Conservation (phyloP, 1,140 invertebrate genomes). For the Rhagoletis pomonella region DNA sequence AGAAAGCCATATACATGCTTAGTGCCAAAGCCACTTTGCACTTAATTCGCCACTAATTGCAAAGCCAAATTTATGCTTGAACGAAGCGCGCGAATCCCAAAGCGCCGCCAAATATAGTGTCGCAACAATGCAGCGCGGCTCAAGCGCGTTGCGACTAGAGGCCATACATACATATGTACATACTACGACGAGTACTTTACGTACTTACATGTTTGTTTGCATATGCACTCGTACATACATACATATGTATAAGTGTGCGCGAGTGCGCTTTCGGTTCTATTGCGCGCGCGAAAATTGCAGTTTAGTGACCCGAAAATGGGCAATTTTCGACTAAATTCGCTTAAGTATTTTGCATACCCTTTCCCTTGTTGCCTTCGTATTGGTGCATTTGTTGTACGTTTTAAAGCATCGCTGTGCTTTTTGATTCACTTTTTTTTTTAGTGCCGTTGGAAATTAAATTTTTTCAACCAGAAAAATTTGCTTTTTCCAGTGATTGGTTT, state of each 20-base stretch:
- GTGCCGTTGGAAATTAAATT: neutral
- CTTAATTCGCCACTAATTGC: constrained; percentile 40
- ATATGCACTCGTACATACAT: too few species aligned
- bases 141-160: neutral
- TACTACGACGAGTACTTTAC: neutral
- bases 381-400: neutral
- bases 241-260: neutral
- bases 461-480: neutral
- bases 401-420: neutral
- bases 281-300: neutral
- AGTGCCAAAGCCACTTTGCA: constrained; percentile 8
- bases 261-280: neutral
- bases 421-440: neutral
- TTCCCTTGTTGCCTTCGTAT: neutral
- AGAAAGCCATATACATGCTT: neutral
- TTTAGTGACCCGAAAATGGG: constrained; percentile 18
- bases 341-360: neutral
- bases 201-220: too few species aligned
- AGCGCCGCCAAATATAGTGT: neutral
- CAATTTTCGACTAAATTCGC: constrained; percentile 13
- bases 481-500: constrained; percentile 8
- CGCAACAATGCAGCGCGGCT: neutral
- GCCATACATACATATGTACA: neutral
- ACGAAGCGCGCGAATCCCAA: neutral
- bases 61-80: constrained; percentile 3